A percentile compares a stretch with the other conserved stretches of the same genome.
These are phyloP conservation scores for Tridacna gigas DNA, from an alignment of 2,888 invertebrate genomes.

Conservation along the genomic window DNA sequence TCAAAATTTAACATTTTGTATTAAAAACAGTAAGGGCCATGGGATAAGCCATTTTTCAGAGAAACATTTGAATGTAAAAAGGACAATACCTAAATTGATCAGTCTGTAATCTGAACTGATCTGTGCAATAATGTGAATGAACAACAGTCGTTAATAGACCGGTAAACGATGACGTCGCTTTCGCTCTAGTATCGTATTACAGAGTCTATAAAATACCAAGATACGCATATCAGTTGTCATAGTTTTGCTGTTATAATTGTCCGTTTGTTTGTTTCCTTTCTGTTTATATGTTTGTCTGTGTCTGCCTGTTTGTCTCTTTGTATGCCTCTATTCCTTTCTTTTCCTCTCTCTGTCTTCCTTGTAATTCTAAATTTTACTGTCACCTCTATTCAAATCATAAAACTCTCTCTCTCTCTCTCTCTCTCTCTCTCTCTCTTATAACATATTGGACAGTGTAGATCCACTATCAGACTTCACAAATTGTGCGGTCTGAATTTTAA, in stretches of 20 bases:
- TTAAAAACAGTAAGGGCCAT: no score
- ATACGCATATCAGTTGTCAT: no score
- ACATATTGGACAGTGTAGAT: background rate
- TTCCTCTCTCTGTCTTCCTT: background rate
- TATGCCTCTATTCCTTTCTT: background rate
- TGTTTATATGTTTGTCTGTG: background rate
- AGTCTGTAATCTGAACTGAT: constrained; percentile 8
- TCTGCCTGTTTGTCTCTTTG: background rate
- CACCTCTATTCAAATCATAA: background rate
- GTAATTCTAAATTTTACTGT: background rate
- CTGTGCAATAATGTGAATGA: background rate
- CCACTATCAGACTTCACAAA: background rate
- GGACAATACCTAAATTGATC: background rate
- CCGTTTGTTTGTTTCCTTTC: background rate
- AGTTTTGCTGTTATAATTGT: no score
- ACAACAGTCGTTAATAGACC: background rate
- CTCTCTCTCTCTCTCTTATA: background rate
- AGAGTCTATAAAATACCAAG: no score
- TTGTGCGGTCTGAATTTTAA: background rate
- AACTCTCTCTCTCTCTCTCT: background rate
- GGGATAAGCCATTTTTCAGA: background rate
- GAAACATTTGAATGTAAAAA: background rate
- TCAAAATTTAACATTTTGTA: no score
- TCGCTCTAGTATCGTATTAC: no score
- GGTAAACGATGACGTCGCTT: background rate